Evolutionary conservation across 2,797 vertebrate genomes (phyloP), one percentile per base, ranked within the genome.

Genomic region (Catostomus latipinnis): DNA sequence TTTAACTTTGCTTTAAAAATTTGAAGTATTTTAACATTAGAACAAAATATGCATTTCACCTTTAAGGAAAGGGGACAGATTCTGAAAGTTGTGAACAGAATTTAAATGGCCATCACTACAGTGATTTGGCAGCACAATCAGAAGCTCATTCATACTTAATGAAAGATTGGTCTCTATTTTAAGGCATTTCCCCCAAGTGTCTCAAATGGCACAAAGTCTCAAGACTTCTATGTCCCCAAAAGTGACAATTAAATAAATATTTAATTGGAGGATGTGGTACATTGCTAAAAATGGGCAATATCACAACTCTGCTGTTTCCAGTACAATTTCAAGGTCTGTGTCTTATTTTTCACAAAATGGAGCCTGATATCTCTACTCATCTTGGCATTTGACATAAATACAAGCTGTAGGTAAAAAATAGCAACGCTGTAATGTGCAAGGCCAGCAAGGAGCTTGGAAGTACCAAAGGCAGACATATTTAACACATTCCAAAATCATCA

Each of bases 141-240:
- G 84, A 90, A 87, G 65, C 87, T 90, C 90, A 90, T 92, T 84
- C 87, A 91, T 93, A 87, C 90, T 93, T 91, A 89, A 93, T 90
- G 87, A 83, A 85, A 78, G 78, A 69, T 71, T 83, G 83, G 69
- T 45, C 62, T 54, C 90, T 92, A 93, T 94, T 93, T 92, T 88
- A 86, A 88, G 87, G 81, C 70, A 85, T 71, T 69, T 84, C 86
- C 89, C 87, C 89, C 84, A 72, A 61, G 81, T 84, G 80, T 86
- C 82, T 86, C 74, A 80, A 84, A 67, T 75, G 73, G 74, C 74
- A 80, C 79, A 77, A 60, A 86, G 66, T 75, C 72, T 76, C 70
- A 84, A 76, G 80, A 88, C 80, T 88, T 88, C 82, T 82, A 34
- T 80, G 80, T 82, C 72, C 62, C 70, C 71, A 76, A 60, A 14